Evolutionary conservation across 2,113 vertebrate species (phyloP).

Genomic region (Leucopsar rothschildi): DNA sequence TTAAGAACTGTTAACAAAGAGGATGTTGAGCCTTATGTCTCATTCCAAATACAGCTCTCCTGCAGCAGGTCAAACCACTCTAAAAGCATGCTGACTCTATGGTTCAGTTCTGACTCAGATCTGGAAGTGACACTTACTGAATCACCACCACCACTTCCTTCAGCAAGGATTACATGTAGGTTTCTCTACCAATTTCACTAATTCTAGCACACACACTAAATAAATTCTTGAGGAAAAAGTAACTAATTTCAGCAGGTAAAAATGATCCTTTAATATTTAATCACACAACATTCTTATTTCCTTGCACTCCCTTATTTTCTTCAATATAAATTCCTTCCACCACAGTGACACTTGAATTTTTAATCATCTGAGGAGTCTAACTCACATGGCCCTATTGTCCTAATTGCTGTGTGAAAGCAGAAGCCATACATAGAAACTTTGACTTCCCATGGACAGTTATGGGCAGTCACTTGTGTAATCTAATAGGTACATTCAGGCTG

Average conservation of each 20-base stretch:
- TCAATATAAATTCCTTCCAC: neutral
- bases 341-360: neutral
- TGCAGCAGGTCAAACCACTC: neutral
- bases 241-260: neutral
- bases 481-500: neutral
- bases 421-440: neutral
- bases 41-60: neutral
- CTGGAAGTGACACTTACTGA: slow-evolving; percentile 1
- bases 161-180: neutral
- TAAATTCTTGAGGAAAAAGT: neutral
- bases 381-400: neutral
- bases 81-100: neutral
- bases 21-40: neutral
- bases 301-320: neutral
- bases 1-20: neutral
- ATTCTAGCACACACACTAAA: neutral
- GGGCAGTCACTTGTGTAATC: neutral
- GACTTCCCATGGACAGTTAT: neutral
- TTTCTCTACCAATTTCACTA: neutral
- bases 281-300: neutral
- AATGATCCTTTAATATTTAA: neutral
- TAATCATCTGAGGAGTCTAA: neutral
- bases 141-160: slow-evolving; percentile 34
- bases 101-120: slow-evolving; percentile 16
- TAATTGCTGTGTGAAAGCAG: neutral